Percentiles rank a stretch among this genome's conserved stretches.
These are phyloP conservation scores for Bugula neritina DNA, from an alignment of 2,888 invertebrate genomes.

Conservation along the genomic window DNA sequence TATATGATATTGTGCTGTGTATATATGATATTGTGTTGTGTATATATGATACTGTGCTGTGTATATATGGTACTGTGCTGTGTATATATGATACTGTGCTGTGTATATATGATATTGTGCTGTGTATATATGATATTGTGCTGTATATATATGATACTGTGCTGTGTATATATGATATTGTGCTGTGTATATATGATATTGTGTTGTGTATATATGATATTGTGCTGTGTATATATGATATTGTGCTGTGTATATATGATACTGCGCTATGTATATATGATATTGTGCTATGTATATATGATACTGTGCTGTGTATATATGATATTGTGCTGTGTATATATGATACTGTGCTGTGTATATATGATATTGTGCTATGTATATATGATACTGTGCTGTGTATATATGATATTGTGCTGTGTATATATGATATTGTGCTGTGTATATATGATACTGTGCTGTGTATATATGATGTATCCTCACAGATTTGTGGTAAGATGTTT, in stretches of 20 bases:
- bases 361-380: conserved; percentile 16
- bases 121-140: neutral
- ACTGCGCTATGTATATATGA: too few relatives aligned
- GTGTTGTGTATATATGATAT: neutral
- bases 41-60: neutral
- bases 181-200: conserved; percentile 7
- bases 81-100: neutral
- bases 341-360: neutral
- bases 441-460: neutral
- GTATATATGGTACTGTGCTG: neutral
- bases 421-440: neutral
- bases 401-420: conserved; percentile 1
- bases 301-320: too few relatives aligned
- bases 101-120: neutral
- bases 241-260: neutral
- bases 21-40: neutral
- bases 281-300: too few relatives aligned
- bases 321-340: neutral
- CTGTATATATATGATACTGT: neutral
- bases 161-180: conserved; percentile 17
- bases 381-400: conserved; percentile 5
- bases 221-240: neutral
- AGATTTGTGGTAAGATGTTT: conserved; percentile 13
- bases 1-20: neutral
- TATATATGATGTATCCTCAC: conserved; percentile 3